These are phyloP conservation scores for Dusona sp. DNA, from an alignment of 2,888 invertebrate species.

Conservation along the genomic window DNA sequence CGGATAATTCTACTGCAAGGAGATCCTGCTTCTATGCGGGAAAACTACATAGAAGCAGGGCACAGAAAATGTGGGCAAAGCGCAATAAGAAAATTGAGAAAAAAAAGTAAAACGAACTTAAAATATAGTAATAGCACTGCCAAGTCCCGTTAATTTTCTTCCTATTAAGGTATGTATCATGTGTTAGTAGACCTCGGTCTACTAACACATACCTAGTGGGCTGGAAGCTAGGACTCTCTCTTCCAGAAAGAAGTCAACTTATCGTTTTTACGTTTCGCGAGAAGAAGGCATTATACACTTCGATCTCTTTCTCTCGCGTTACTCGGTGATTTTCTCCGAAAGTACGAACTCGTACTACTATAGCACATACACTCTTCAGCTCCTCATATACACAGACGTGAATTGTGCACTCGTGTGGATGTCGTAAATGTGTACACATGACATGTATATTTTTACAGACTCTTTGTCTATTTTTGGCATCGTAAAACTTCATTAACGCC, in stretches of 20 bases:
- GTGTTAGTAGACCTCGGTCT: background rate
- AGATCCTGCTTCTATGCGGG: too few species aligned
- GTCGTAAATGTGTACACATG: slow-evolving; percentile 15
- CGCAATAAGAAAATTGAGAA: slow-evolving; percentile 49
- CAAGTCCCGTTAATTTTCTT: slow-evolving; percentile 59
- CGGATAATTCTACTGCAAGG: too few species aligned
- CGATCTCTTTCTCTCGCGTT: slow-evolving; percentile 39
- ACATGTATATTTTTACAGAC: background rate
- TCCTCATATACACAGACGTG: background rate
- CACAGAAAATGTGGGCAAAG: slow-evolving; percentile 36
- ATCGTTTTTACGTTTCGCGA: slow-evolving; percentile 30
- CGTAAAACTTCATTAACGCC: slow-evolving; percentile 61
- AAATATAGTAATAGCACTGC: slow-evolving; percentile 50
- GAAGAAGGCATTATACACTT: slow-evolving; percentile 52
- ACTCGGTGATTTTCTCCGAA: slow-evolving; percentile 19
- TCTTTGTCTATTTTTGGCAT: slow-evolving; percentile 35
- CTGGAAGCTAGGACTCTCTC: slow-evolving; percentile 30
- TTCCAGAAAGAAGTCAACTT: slow-evolving; percentile 31
- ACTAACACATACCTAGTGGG: slow-evolving; percentile 7
- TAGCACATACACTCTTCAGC: background rate
- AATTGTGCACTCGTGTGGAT: slow-evolving; percentile 9
- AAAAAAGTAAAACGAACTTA: slow-evolving; percentile 10
- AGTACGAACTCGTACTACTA: slow-evolving; percentile 12
- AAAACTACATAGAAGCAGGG: too few species aligned
- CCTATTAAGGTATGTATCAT: slow-evolving; percentile 50